Evolutionary conservation across 1,140 invertebrate species (phyloP).

Genomic region (Pogonomyrmex barbatus): DNA sequence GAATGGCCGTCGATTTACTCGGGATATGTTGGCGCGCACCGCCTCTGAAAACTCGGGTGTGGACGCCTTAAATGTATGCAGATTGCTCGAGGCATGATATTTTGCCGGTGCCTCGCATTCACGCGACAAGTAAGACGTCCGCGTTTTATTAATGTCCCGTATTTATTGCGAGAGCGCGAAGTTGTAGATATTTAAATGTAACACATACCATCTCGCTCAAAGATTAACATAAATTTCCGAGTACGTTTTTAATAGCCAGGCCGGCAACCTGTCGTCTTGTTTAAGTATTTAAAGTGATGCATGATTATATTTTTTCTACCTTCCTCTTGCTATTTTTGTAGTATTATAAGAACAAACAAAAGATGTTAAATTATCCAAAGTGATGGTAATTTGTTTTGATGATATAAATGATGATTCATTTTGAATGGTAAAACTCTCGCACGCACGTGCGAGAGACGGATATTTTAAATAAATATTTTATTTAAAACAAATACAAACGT

Average conservation of each 20-base stretch:
- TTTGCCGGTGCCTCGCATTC: slow-evolving; percentile 52
- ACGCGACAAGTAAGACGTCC: slow-evolving; percentile 62
- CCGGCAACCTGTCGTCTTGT: slow-evolving; percentile 9
- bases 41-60: slow-evolving; percentile 60
- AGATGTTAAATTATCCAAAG: neutral
- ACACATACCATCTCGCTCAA: slow-evolving; percentile 24
- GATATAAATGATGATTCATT: neutral
- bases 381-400: neutral
- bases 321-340: neutral
- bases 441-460: neutral
- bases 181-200: slow-evolving; percentile 58
- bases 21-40: slow-evolving; percentile 48
- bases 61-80: slow-evolving; percentile 62
- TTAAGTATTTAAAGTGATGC: slow-evolving; percentile 52
- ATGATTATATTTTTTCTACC: slow-evolving; percentile 29
- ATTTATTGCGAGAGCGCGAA: slow-evolving; percentile 46
- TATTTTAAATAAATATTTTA: neutral
- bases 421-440: neutral
- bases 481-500: neutral
- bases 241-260: slow-evolving; percentile 35
- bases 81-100: slow-evolving; percentile 60
- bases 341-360: neutral
- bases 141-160: slow-evolving; percentile 56
- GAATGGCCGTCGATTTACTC: slow-evolving; percentile 63
- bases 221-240: slow-evolving; percentile 57